A percentile compares a stretch with the other conserved stretches of the same genome.
These are phyloP conservation scores for Nemoura dubitans DNA, from an alignment of 2,888 invertebrate species.

Conservation along the genomic window DNA sequence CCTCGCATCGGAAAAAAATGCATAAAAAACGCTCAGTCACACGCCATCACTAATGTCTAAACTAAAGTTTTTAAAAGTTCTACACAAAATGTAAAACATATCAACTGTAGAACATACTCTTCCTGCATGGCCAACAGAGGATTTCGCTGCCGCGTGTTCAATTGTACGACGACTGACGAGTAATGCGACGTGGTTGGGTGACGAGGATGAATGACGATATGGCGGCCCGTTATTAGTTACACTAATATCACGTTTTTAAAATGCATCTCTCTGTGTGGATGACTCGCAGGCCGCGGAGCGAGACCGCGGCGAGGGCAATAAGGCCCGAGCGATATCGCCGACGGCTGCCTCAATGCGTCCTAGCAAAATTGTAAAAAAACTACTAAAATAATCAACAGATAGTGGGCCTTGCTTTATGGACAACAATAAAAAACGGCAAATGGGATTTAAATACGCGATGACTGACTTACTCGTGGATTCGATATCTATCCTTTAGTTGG, in stretches of 20 bases:
- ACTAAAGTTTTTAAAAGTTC: not conserved
- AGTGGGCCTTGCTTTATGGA: not conserved
- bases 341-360: slow-evolving; percentile 21
- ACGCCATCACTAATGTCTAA: not conserved
- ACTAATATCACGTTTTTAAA: slow-evolving; percentile 40
- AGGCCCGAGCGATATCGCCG: slow-evolving; percentile 9
- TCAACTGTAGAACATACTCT: not conserved
- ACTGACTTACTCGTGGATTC: slow-evolving; percentile 2
- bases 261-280: slow-evolving; percentile 31
- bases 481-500: not conserved
- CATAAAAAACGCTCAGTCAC: slow-evolving; percentile 13
- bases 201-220: not conserved
- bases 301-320: not conserved
- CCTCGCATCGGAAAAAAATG: not conserved
- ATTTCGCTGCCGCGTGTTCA: slow-evolving; percentile 16
- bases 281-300: not conserved
- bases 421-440: slow-evolving; percentile 26
- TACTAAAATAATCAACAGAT: slow-evolving; percentile 36
- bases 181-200: not conserved
- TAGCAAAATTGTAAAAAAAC: slow-evolving; percentile 35
- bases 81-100: not conserved
- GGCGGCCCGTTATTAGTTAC: slow-evolving; percentile 25
- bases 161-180: not conserved
- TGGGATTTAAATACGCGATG: not conserved
- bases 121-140: not conserved